Evolutionary conservation across 2,797 vertebrate genomes (phyloP), one percentile per base, ranked within the genome.

Genomic region (Galago senegalensis): DNA sequence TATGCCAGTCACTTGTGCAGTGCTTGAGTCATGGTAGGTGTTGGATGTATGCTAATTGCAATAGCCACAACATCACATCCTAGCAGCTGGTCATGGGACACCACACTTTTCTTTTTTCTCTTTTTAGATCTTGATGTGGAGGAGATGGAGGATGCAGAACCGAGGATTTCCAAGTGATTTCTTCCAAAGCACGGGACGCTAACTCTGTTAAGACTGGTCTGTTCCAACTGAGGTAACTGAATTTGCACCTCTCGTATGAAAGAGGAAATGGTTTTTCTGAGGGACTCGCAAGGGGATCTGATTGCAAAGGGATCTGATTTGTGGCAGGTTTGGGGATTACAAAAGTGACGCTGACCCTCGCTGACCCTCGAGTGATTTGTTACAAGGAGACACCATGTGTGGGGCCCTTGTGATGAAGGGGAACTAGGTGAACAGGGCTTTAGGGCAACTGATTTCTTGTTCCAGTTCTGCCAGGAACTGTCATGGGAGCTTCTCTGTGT

Each of bases 151-250:
- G 85, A 97, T 79, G 91, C 87, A 46, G 95, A 93, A 96, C 69
- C 88, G 76, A 94, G 94, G 72, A 94, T 94, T 92, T 92, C 96
- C 79, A 82, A 97, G 97, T 98, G 96, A 97, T 91, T 96, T 95
- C 96, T 96, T 94, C 85, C 58, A 21, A 85, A 95, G 73, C 87
- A 69, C 53, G 0, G 81, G 79, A 96, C 93, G 72, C 87, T 63
- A 72, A 94, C 91, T 95, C 82, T 46, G 65, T 97, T 93, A 93
- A 97, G 82, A 76, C 96, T 84, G 94, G 34, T 96, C 37, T 56
- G 94, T 81, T 89, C 93, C 90, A 46, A 97, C 94, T 98, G 97
- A 98, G 97, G 97, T 98, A 97, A 97, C 60, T 10, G 46, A 91
- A n/a, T 70, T 34, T 87, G 9, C 27, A 0, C 89, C 80, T 95